These are phyloP conservation scores for Oryctes rhinoceros DNA, from an alignment of 1,140 invertebrate species.

Conservation along the genomic window DNA sequence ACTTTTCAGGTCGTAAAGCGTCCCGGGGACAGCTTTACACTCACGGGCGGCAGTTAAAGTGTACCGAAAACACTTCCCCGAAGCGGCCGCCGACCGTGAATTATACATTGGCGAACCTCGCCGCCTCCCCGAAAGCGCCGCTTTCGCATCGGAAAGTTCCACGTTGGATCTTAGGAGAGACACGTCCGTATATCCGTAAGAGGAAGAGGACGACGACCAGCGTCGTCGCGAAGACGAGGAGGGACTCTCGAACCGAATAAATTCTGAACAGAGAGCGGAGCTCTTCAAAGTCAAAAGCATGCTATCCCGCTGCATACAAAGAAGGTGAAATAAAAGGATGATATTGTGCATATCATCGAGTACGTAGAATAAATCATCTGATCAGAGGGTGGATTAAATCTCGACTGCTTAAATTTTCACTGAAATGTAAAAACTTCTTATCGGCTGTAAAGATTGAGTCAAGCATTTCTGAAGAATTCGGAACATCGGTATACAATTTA, in stretches of 20 bases:
- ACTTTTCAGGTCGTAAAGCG: slow-evolving; percentile 18
- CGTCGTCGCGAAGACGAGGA: background rate
- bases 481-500: too few relatives aligned
- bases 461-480: too few relatives aligned
- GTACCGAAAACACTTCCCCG: background rate
- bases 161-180: background rate
- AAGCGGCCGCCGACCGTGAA: slow-evolving; percentile 1
- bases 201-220: background rate
- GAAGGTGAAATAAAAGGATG: too few relatives aligned
- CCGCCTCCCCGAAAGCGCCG: background rate
- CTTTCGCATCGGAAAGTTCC: background rate
- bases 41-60: slow-evolving; percentile 8
- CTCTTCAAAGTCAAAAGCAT: background rate
- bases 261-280: background rate
- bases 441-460: too few relatives aligned
- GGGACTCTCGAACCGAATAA: background rate
- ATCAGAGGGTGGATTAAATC: too few relatives aligned
- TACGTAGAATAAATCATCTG: too few relatives aligned
- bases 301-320: too few relatives aligned
- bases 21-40: slow-evolving; percentile 16
- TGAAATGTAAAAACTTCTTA: too few relatives aligned
- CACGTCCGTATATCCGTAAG: background rate
- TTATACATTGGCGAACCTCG: slow-evolving; percentile 17
- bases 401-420: too few relatives aligned
- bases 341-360: too few relatives aligned